Base-by-base conservation (phyloP, 2,888 invertebrate species). In the Plemyria rubiginata region DNA sequence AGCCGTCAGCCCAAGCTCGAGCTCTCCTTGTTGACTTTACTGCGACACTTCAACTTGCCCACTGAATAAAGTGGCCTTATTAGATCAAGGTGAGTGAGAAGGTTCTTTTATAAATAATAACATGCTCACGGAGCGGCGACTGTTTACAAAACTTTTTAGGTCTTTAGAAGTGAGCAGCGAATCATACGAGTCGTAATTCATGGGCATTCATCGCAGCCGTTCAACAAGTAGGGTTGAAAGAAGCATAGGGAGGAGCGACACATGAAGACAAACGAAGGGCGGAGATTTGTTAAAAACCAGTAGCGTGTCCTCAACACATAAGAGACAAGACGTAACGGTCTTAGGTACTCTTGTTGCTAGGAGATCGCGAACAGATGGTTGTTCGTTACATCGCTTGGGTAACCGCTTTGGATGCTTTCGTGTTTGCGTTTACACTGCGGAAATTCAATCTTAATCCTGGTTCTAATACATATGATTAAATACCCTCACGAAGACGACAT, bases 211-310 rank as follows among this genome's bases (percentile, higher is more conserved):
- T 71, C 74, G 77, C 83, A 78, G 75, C 80, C 79, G 85, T 86
- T 90, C 85, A 90, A 86, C 87, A 87, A 86, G 86, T 86, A 82
- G 82, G 82, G 80, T 79, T 79, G 73, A 81, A 86, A 85, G 84
- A 88, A 84, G 74, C 78, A 79, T 82, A 90, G 88, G 92, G 92
- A 90, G 91, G 92, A 90, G 92, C 88, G 79, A 78, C 68, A 71
- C 77, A 83, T 84, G 83, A 86, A 86, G 82, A 82, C 80, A 81
- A 22, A 77, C 75, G 78, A 80, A 86, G 85, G 87, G 91, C 88
- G 90, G 90, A 85, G 86, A 86, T 81, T 81, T 81, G 73, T 80
- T 78, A 81, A 87, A 88, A 90, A 88, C 88, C 84, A 85, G 89
- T 88, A 84, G 78, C 82, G 81, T 84, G 82, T 82, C 82, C 81